These are phyloP conservation scores for Podilymbus podiceps DNA, from an alignment of 2,113 vertebrate genomes.

Conservation along the genomic window DNA sequence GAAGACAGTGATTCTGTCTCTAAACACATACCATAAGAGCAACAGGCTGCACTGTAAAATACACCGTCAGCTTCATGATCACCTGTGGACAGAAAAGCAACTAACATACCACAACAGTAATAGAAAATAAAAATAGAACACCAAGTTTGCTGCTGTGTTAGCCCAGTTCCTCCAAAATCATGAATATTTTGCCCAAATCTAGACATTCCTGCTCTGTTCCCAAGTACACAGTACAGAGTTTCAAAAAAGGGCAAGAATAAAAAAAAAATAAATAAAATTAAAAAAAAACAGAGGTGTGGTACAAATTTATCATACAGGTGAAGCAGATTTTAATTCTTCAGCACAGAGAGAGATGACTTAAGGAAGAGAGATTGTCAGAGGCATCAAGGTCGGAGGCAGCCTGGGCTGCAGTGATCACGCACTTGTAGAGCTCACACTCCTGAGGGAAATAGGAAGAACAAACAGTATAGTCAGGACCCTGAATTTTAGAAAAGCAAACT, in stretches of 20 bases:
- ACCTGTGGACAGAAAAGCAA: not conserved
- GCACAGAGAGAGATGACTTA: not conserved
- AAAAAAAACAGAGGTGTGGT: not conserved
- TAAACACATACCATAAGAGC: not conserved
- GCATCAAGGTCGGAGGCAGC: no score
- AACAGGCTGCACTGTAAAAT: not conserved
- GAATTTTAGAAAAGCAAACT: no score
- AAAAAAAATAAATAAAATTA: not conserved
- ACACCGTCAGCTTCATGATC: not conserved
- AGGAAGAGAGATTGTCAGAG: no score
- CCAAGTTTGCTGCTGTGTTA: not conserved
- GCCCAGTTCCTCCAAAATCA: not conserved
- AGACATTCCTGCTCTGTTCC: not conserved
- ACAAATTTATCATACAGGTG: not conserved
- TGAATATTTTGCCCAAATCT: accelerated
- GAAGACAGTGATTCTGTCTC: not conserved
- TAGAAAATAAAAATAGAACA: not conserved
- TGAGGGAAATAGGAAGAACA: no score
- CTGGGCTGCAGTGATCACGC: no score
- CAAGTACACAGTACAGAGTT: not conserved
- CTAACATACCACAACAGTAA: not conserved
- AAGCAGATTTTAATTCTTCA: not conserved
- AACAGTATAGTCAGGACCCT: no score
- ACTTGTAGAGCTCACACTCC: no score
- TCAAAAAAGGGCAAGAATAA: not conserved